Conservation (phyloP, 2,113 vertebrate species). For the Cebidichthys violaceus region DNA sequence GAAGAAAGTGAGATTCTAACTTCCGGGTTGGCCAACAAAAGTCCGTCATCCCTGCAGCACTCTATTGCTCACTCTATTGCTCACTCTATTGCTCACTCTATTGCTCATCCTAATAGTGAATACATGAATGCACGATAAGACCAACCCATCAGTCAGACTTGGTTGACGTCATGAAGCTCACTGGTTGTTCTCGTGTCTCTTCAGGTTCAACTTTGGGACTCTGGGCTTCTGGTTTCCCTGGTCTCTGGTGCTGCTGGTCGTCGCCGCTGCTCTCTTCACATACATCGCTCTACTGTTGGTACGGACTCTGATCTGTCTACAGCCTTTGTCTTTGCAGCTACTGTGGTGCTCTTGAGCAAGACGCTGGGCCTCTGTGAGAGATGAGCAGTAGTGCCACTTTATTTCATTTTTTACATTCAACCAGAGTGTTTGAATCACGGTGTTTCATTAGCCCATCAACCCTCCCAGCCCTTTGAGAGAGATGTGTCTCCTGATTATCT, state of each 20-base stretch:
- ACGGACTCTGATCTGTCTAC: not conserved
- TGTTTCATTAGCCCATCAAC: not conserved
- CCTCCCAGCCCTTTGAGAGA: not conserved
- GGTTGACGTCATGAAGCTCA: not conserved
- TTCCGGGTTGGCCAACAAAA: too few relatives aligned
- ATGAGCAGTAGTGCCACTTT: not conserved
- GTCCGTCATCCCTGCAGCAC: too few relatives aligned
- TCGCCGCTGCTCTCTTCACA: conserved; percentile 81
- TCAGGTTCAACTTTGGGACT: conserved; percentile 87
- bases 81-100: too few relatives aligned
- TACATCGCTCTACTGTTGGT: conserved; percentile 88
- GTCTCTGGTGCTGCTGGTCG: conserved; percentile 86
- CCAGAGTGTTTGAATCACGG: not conserved
- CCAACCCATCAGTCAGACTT: not conserved
- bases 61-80: not conserved
- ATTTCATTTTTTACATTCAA: not conserved
- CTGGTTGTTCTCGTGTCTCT: not conserved
- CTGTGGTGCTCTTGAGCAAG: not conserved
- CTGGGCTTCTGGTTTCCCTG: conserved; percentile 91
- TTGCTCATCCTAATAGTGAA: not conserved
- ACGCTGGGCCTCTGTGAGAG: not conserved
- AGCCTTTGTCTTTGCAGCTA: not conserved
- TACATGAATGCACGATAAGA: not conserved
- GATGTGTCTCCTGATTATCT: not conserved
- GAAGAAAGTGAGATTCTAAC: not conserved